Conservation (phyloP, 2,888 invertebrate genomes). For the Volucella zonaria region DNA sequence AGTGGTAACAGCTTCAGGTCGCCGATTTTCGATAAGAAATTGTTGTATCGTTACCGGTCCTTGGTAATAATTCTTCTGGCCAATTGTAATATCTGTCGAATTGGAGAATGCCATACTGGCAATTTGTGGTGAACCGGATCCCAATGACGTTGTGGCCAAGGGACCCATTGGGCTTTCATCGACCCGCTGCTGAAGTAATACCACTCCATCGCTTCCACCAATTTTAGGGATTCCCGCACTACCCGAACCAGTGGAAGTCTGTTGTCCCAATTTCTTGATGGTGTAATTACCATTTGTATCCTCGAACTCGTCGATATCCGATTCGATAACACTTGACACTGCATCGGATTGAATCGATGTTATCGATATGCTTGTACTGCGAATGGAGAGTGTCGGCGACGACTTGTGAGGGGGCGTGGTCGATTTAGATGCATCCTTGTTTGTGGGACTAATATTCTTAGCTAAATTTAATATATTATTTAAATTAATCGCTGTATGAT, state of each 20-base stretch:
- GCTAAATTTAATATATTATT: slow-evolving; percentile 70
- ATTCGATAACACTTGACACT: slow-evolving; percentile 80
- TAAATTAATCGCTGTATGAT: slow-evolving; percentile 61
- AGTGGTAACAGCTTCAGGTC: slow-evolving; percentile 72
- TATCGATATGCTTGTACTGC: slow-evolving; percentile 80
- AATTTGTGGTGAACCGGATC: slow-evolving; percentile 81
- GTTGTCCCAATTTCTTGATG: slow-evolving; percentile 80
- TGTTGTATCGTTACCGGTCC: slow-evolving; percentile 91
- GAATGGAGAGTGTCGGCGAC: slow-evolving; percentile 79
- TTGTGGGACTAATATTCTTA: slow-evolving; percentile 55
- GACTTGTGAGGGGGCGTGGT: slow-evolving; percentile 48
- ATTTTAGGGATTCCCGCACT: slow-evolving; percentile 77
- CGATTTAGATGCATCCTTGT: neutral
- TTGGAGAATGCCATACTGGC: slow-evolving; percentile 87
- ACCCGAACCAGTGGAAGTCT: slow-evolving; percentile 77
- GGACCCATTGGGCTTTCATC: slow-evolving; percentile 36
- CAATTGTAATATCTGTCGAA: slow-evolving; percentile 89
- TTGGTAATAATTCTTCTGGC: slow-evolving; percentile 89
- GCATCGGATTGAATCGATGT: slow-evolving; percentile 80
- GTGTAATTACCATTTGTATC: slow-evolving; percentile 77
- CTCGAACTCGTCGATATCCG: slow-evolving; percentile 79
- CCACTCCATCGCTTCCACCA: slow-evolving; percentile 75
- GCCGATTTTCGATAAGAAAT: slow-evolving; percentile 84
- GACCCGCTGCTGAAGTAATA: slow-evolving; percentile 57
- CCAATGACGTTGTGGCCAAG: slow-evolving; percentile 43